These are phyloP conservation scores for Triops cancriformis DNA, from an alignment of 1,140 invertebrate species.

Conservation along the genomic window DNA sequence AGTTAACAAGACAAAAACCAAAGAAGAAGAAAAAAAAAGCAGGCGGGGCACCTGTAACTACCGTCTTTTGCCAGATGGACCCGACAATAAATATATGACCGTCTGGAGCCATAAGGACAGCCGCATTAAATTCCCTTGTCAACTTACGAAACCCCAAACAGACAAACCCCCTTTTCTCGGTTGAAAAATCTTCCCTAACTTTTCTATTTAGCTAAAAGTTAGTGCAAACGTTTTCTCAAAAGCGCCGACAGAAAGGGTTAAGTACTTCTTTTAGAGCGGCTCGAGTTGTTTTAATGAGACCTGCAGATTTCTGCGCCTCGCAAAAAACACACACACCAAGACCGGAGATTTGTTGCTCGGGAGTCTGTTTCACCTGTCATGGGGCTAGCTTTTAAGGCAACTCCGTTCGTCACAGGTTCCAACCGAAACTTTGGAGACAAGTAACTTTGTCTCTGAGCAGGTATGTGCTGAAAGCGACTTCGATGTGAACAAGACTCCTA, in stretches of 20 bases:
- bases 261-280: background rate
- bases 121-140: slow-evolving; percentile 13
- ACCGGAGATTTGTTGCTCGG: background rate
- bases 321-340: background rate
- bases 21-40: background rate
- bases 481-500: background rate
- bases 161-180: background rate
- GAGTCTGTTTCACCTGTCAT: background rate
- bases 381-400: background rate
- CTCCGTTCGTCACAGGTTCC: background rate
- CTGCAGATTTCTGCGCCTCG: background rate
- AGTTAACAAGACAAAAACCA: background rate
- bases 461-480: background rate
- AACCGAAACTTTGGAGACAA: background rate
- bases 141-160: background rate
- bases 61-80: slow-evolving; percentile 4
- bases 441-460: background rate
- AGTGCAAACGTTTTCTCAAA: background rate
- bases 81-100: slow-evolving; percentile 11
- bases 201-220: background rate
- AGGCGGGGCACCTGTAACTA: slow-evolving; percentile 8
- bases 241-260: background rate
- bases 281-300: background rate
- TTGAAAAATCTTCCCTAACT: background rate
- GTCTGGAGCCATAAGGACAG: slow-evolving; percentile 9